phyloP scores from a whole-genome alignment of 2,888 invertebrate genomes.

The Amphimallon solstitiale region DNA sequence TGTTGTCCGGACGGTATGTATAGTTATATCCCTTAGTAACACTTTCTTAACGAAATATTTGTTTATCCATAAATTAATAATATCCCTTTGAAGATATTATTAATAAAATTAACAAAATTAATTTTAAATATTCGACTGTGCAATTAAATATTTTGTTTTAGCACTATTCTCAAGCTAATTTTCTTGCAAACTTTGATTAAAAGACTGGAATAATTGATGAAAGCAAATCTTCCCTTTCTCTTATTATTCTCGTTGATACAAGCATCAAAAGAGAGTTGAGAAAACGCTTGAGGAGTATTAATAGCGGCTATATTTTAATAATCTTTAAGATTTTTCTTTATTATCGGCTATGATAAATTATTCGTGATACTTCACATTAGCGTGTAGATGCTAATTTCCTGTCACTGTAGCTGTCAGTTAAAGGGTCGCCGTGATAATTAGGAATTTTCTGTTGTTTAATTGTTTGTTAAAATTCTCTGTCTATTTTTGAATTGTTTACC shows the following conservation, averaged over 20 bases:
- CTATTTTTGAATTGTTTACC: not conserved
- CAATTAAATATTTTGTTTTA: too few species aligned
- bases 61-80: too few species aligned
- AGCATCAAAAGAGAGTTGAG: not conserved
- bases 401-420: not conserved
- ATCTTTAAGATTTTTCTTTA: not conserved
- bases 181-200: too few species aligned
- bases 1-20: too few species aligned
- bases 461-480: not conserved
- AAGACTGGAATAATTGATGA: too few species aligned
- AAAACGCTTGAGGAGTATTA: not conserved
- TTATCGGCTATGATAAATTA: not conserved
- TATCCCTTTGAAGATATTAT: too few species aligned
- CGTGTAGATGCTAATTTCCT: not conserved
- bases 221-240: too few species aligned
- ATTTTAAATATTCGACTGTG: too few species aligned
- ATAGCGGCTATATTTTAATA: not conserved
- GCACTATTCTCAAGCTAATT: too few species aligned
- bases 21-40: too few species aligned
- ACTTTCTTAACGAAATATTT: too few species aligned
- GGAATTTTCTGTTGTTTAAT: not conserved
- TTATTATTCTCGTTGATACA: not conserved
- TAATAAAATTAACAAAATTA: too few species aligned
- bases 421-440: conserved; percentile 1
- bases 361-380: not conserved